Base-by-base conservation (phyloP, 2,888 invertebrate species). In the Hydroisotoma schaefferi region DNA sequence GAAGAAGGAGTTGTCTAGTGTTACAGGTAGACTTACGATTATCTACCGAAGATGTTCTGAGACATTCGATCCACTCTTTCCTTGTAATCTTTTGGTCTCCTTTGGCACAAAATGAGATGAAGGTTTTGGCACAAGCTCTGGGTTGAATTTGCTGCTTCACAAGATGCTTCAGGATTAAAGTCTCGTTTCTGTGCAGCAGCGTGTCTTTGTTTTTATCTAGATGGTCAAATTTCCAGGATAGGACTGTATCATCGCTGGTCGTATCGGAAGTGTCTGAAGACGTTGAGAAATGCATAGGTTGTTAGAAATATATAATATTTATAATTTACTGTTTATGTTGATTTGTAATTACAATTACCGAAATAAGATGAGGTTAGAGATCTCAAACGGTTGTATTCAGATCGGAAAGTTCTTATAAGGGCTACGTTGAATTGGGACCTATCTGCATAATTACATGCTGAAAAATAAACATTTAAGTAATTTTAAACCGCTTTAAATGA, bases 91-190 rank as follows among this genome's bases (percentile, higher is more conserved):
- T 83, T 48, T 86, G 84, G 78, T 95, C 88, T 55, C 83, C 82
- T 78, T 94, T 85, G 78, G 95, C 94, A 79, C 95, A 95, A 73
- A 86, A 86, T 70, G 87, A 85, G 22, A 90, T 86, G 81, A 95
- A 94, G 38, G 86, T 86, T 74, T 89, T 86, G 48, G 94, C 90
- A 79, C 95, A 95, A 54, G 88, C 83, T 77, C 87, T 87, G 38
- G 94, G 95, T 75, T 88, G 88, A 55, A 94, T 90, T 63, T 88
- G 87, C 79, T 91, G 90, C 77, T 88, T 90, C 52, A 93, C 87
- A 52, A 92, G 83, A 72, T 87, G 82, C 70, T 87, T 83, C 29
- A 95, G 80, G 68, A 88, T 87, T 65, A 87, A 83, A 75, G 91
- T 90, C 77, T 95, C 95, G 46, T 84, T 83, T 74, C 86, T 86